phyloP scores from a whole-genome alignment of 2,888 invertebrate genomes.

The Limnephilus lunatus region DNA sequence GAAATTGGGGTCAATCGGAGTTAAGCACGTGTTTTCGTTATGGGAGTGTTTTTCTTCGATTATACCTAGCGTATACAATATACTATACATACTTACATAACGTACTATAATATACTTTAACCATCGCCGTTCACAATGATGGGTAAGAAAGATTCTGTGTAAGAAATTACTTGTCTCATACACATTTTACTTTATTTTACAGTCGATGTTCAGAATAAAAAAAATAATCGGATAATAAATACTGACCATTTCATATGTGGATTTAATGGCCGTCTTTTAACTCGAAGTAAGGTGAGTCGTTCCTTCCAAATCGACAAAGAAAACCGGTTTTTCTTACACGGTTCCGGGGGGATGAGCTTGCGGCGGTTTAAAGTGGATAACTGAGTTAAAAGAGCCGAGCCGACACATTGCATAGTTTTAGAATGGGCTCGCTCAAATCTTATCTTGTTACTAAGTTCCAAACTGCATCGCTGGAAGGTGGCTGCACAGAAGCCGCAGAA shows the following conservation, averaged over 20 bases:
- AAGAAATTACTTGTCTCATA: not conserved
- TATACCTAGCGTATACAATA: not conserved
- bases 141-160: not conserved
- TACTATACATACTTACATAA: no score
- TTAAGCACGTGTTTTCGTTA: not conserved
- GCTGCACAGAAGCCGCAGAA: conserved; percentile 6
- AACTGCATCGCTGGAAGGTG: conserved; percentile 16
- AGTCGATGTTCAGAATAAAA: not conserved
- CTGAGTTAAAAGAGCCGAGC: conserved; percentile 18
- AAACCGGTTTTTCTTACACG: conserved; percentile 42
- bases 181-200: not conserved
- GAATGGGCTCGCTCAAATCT: not conserved
- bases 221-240: conserved; percentile 35
- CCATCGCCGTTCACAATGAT: not conserved
- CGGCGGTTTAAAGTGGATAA: conserved; percentile 17
- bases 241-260: conserved; percentile 30
- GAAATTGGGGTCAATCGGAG: not conserved
- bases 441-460: conserved; percentile 35
- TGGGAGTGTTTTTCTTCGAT: not conserved
- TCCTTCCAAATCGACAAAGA: conserved; percentile 23
- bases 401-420: not conserved
- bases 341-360: conserved; percentile 5
- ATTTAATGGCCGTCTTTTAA: conserved; percentile 9
- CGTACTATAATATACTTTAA: not conserved
- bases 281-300: conserved; percentile 26